phyloP scores from a whole-genome alignment of 30 jellyfish, hydroid and myxozoan species.

The Hydractinia symbiolongicarpus region DNA sequence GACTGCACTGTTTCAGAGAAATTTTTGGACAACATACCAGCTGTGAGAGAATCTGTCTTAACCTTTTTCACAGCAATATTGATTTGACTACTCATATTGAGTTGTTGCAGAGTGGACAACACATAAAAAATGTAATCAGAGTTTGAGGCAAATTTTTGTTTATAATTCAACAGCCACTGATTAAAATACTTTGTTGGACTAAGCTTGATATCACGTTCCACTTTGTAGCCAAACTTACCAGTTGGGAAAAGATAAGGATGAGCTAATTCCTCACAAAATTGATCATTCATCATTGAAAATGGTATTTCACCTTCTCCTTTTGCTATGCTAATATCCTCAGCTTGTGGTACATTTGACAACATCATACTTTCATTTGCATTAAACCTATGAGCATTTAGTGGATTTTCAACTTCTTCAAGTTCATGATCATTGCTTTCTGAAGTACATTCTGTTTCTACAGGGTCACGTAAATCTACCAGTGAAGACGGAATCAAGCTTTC shows the following conservation, averaged over 20 bases:
- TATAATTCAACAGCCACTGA: no score
- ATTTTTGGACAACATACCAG: no score
- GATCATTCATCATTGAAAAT: constrained; percentile 7
- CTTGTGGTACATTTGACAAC: not conserved
- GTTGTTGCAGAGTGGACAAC: constrained; percentile 12
- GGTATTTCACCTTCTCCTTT: constrained; percentile 25
- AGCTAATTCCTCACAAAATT: constrained; percentile 29
- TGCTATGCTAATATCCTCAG: constrained; percentile 8
- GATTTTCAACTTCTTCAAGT: no score
- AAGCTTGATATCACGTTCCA: not conserved
- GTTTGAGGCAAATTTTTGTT: no score
- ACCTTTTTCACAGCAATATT: constrained; percentile 27
- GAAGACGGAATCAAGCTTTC: not conserved
- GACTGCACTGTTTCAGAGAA: no score
- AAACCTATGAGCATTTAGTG: no score
- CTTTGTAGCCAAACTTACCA: constrained; percentile 28
- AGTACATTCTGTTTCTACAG: not conserved
- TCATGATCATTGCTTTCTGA: no score
- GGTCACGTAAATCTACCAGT: not conserved
- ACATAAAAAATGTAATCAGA: constrained; percentile 29
- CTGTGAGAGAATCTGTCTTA: not conserved
- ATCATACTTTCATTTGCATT: no score
- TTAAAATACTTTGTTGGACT: no score
- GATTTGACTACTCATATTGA: constrained; percentile 11
- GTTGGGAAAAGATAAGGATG: constrained; percentile 20